Evolutionary conservation across 2,113 vertebrate genomes (phyloP).

Genomic region (Pyrgilauda ruficollis): DNA sequence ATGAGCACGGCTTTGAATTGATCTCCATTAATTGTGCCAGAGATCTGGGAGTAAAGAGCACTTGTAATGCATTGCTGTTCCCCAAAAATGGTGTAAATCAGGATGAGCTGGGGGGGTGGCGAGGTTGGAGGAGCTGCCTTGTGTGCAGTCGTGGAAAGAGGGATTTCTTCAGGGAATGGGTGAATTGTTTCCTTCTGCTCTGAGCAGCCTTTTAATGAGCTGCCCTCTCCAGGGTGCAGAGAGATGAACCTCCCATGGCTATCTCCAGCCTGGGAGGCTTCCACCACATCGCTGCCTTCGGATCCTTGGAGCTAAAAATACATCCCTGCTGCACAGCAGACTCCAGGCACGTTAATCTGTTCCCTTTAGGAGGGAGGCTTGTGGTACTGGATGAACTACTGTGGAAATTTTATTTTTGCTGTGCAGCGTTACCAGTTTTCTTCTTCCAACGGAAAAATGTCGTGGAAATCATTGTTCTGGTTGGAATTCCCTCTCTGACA

Average conservation of each 20-base stretch:
- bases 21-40: fast-evolving
- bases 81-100: not conserved
- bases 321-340: not conserved
- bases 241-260: slow-evolving; percentile 4
- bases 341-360: not conserved
- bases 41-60: not conserved
- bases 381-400: not conserved
- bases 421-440: not conserved
- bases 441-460: not conserved
- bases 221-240: not conserved
- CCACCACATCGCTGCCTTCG: not conserved
- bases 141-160: not conserved
- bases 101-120: not conserved
- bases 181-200: slow-evolving; percentile 32
- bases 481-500: slow-evolving; percentile 52
- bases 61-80: not conserved
- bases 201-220: slow-evolving; percentile 2
- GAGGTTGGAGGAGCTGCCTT: not conserved
- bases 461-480: not conserved
- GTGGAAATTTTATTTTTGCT: not conserved
- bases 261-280: slow-evolving; percentile 18
- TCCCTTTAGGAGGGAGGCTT: not conserved
- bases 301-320: not conserved
- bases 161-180: slow-evolving; percentile 13
- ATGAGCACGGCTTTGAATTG: fast-evolving